Conservation (phyloP, 2,113 vertebrate species). For the Leuciscus idus region DNA sequence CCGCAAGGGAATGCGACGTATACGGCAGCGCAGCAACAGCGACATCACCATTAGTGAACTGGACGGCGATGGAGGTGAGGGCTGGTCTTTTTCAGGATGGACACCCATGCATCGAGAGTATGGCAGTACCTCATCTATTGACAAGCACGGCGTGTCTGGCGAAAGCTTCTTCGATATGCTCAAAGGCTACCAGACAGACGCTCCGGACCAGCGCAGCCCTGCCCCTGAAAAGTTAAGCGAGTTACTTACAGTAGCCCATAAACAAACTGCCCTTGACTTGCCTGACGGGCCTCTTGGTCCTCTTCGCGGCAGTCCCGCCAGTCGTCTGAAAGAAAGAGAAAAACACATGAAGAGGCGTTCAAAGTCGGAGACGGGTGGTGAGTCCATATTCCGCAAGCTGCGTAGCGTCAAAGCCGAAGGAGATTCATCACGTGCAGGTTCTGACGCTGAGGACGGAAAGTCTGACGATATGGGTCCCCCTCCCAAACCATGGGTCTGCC, state of each 20-base stretch:
- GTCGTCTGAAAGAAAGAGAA: conserved; percentile 94
- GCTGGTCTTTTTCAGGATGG: conserved; percentile 94
- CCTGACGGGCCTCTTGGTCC: conserved; percentile 85
- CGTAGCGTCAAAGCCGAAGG: conserved; percentile 94
- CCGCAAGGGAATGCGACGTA: conserved; percentile 92
- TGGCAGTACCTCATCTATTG: conserved; percentile 97
- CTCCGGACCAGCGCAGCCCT: conserved; percentile 86
- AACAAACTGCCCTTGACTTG: conserved; percentile 83
- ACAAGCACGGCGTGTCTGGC: conserved; percentile 94
- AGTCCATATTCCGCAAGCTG: conserved; percentile 97
- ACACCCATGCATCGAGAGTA: conserved; percentile 96
- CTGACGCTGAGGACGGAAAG: conserved; percentile 90
- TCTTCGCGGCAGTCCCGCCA: conserved; percentile 85
- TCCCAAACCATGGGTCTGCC: conserved; percentile 90
- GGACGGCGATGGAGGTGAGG: conserved; percentile 93
- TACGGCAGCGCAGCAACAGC: conserved; percentile 96
- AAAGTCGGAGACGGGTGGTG: conserved; percentile 96
- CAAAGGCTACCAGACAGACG: conserved; percentile 94
- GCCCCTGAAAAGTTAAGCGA: conserved; percentile 89
- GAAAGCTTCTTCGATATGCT: conserved; percentile 97
- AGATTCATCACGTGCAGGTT: conserved; percentile 85
- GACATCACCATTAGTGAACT: conserved; percentile 98
- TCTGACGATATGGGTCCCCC: conserved; percentile 84
- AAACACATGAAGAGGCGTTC: conserved; percentile 97
- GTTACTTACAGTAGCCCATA: conserved; percentile 86